Percentiles rank a stretch among this genome's conserved stretches.
These are phyloP conservation scores for Hyaena hyaena DNA, from an alignment of 2,113 vertebrate species.

Conservation along the genomic window DNA sequence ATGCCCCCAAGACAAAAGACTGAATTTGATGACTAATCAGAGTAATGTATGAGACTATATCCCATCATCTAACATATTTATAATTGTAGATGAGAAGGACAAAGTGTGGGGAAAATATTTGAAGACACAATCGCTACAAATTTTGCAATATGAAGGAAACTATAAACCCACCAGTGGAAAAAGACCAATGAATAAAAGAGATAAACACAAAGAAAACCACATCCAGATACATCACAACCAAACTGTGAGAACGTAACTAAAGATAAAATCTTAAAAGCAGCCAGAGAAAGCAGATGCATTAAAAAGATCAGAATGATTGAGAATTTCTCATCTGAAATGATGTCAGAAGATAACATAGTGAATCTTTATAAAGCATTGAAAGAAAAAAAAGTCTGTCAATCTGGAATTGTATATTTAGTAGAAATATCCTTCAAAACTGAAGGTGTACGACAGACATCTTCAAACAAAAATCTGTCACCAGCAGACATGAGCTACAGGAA, in stretches of 20 bases:
- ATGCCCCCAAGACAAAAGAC: not conserved
- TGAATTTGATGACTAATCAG: not conserved
- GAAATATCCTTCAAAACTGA: not conserved
- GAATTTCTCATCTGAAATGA: not conserved
- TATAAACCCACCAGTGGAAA: not conserved
- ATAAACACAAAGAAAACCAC: conserved; percentile 57
- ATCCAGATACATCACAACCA: conserved; percentile 6
- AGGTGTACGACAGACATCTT: not conserved
- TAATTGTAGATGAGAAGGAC: conserved; percentile 24
- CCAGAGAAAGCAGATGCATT: conserved; percentile 5
- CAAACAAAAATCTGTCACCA: not conserved
- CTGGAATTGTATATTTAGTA: not conserved
- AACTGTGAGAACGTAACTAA: conserved; percentile 17
- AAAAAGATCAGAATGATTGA: not conserved
- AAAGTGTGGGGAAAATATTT: conserved; percentile 34
- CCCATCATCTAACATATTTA: not conserved
- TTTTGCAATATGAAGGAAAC: conserved; percentile 27
- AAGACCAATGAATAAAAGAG: conserved; percentile 30
- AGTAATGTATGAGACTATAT: not conserved
- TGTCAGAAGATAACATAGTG: not conserved
- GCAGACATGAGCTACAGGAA: not conserved
- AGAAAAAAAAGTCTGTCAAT: not conserved
- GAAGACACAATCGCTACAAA: not conserved
- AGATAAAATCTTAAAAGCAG: conserved; percentile 36
- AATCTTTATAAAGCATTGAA: not conserved